Conservation (phyloP, 1,140 invertebrate genomes). For the Drosophila prosaltans region DNA sequence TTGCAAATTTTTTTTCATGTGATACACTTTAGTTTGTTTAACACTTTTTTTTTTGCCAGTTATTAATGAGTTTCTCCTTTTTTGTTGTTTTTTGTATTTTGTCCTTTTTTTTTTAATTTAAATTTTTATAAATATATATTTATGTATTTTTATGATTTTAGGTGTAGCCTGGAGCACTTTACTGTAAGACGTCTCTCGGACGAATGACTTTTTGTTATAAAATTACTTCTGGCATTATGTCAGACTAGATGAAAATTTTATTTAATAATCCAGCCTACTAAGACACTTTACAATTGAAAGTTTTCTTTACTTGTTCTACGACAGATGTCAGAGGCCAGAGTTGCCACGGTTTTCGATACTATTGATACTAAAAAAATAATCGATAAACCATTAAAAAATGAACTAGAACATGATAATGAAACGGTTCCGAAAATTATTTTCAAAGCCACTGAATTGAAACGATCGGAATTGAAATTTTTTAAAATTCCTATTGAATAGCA, state of each 20-base stretch:
- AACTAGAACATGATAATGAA: background rate
- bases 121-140: constrained; percentile 19
- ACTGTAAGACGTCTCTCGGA: constrained; percentile 38
- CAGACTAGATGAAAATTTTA: background rate
- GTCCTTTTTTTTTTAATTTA: constrained; percentile 18
- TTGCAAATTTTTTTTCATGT: background rate
- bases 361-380: background rate
- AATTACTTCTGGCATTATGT: background rate
- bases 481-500: too few species aligned
- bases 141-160: constrained; percentile 35
- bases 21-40: background rate
- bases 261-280: constrained; percentile 9
- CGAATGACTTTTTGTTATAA: constrained; percentile 41
- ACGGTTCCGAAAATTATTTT: too few species aligned
- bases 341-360: background rate
- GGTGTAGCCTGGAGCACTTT: constrained; percentile 39
- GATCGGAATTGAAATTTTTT: too few species aligned
- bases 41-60: background rate
- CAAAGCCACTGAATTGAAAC: too few species aligned
- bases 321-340: background rate
- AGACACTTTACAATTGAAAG: background rate
- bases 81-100: background rate
- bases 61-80: constrained; percentile 3
- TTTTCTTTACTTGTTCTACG: background rate
- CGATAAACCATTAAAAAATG: too few species aligned